Evolutionary conservation across 2,797 vertebrate species (phyloP), one percentile per base, ranked within the genome.

Genomic region (Mycteria americana): DNA sequence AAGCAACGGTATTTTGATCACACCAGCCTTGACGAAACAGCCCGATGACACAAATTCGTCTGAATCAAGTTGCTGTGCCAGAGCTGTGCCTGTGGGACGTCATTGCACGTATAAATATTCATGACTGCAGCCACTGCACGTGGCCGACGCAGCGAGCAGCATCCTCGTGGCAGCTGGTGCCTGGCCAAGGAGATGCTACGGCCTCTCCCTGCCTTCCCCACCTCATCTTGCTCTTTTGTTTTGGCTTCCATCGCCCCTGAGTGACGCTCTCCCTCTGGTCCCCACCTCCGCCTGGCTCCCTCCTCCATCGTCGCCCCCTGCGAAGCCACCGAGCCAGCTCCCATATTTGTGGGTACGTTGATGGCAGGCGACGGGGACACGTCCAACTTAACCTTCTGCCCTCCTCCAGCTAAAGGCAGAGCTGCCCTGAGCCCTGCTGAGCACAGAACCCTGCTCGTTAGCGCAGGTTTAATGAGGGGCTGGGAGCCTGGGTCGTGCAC

Each of bases 81-180:
- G 50, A 35, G 64, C 82, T 18, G 35, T 54, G 64, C 53, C 60
- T 43, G 30, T 33, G 60, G 15, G 18, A 21, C 2, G 3, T 33
- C 85, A 18, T 9, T 12, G 48, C 31, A 14, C 1, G 1, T 53
- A 10, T 3, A 7, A 46, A 65, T 18, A 10, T 2, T 28, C 54
- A 2, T 2, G 4, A 13, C 15, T 30, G 37, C 4, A 1, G 13
- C n/a, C 76, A 4, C n/a, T 15, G 68, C 28, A 1, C 0, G 19
- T 51, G 76, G 43, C 72, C 5, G 6, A 13, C 4, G 3, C 17
- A 14, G 30, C 5, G 2, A 91, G 22, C 45, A 43, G 76, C 70
- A 39, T 17, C 46, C 85, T 59, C 2, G 3, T 15, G 48, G 24
- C 63, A 43, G 25, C 28, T 5, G 0, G 22, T 0, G 8, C 69